These are phyloP conservation scores for Holacanthus passer DNA, from an alignment of 2,113 vertebrate species.

Conservation along the genomic window DNA sequence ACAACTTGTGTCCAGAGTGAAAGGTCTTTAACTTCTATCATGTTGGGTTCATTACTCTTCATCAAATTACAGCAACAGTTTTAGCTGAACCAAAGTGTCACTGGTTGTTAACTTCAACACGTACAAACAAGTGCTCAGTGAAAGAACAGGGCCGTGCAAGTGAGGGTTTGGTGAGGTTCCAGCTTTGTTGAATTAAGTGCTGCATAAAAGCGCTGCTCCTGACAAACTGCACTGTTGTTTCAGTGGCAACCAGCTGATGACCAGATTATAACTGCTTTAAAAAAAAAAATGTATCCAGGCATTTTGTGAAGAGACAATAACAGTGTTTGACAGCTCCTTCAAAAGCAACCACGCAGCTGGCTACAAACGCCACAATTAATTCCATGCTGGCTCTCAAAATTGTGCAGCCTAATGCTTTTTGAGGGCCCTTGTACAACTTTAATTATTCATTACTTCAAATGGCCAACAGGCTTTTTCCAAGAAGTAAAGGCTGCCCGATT, in stretches of 20 bases:
- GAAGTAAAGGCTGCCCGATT: slow-evolving; percentile 24
- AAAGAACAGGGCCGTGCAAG: background rate
- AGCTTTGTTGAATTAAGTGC: slow-evolving; percentile 38
- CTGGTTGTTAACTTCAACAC: background rate
- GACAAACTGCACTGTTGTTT: slow-evolving; percentile 31
- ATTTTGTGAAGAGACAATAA: slow-evolving; percentile 56
- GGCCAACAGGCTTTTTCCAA: slow-evolving; percentile 45
- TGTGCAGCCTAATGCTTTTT: slow-evolving; percentile 51
- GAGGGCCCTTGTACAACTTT: slow-evolving; percentile 57
- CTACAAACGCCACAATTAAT: slow-evolving; percentile 67
- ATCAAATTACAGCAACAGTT: background rate
- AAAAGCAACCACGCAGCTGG: slow-evolving; percentile 53
- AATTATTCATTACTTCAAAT: slow-evolving; percentile 74
- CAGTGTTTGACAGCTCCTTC: slow-evolving; percentile 57
- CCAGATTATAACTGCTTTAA: slow-evolving; percentile 46
- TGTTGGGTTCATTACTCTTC: slow-evolving; percentile 6
- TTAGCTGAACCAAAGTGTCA: background rate
- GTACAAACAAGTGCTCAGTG: slow-evolving; percentile 16
- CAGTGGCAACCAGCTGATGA: slow-evolving; percentile 45
- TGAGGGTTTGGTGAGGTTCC: background rate
- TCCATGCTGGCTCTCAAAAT: slow-evolving; percentile 58
- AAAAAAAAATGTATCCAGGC: slow-evolving; percentile 43
- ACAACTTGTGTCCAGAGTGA: background rate
- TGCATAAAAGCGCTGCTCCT: slow-evolving; percentile 8
- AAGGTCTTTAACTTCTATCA: slow-evolving; percentile 5